phyloP scores from a whole-genome alignment of 1,140 invertebrate species.

The Lepeophtheirus salmonis region DNA sequence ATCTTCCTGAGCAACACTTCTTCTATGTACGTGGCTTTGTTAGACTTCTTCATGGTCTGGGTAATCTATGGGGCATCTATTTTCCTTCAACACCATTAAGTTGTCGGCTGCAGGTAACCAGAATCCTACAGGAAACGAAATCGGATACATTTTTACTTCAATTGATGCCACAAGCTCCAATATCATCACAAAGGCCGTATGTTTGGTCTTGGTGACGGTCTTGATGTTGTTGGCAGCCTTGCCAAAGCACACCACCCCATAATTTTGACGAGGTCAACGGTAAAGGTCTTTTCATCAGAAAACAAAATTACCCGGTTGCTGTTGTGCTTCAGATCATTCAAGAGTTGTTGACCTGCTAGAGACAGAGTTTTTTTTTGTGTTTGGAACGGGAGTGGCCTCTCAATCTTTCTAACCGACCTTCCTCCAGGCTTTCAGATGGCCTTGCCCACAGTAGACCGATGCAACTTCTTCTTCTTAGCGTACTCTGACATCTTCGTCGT shows the following conservation, averaged over 20 bases:
- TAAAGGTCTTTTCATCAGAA: constrained; percentile 13
- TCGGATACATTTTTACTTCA: constrained; percentile 2
- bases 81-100: neutral
- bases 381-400: neutral
- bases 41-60: neutral
- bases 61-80: neutral
- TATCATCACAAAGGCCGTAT: constrained; percentile 14
- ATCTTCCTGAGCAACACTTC: too few species aligned
- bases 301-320: constrained; percentile 1
- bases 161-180: constrained; percentile 5
- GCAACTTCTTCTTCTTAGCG: neutral
- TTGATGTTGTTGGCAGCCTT: neutral
- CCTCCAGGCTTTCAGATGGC: neutral
- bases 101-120: constrained; percentile 2
- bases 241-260: neutral
- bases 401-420: neutral
- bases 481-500: neutral
- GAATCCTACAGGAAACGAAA: constrained; percentile 8
- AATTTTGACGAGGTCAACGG: constrained; percentile 8
- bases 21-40: too few species aligned
- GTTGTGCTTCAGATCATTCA: neutral
- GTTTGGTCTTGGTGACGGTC: constrained; percentile 9
- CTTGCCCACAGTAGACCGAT: neutral
- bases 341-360: neutral
- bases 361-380: neutral